Evolutionary conservation across 1,140 invertebrate species (phyloP), one percentile per base, ranked within the genome.

Genomic region (Armadillidium nasatum): DNA sequence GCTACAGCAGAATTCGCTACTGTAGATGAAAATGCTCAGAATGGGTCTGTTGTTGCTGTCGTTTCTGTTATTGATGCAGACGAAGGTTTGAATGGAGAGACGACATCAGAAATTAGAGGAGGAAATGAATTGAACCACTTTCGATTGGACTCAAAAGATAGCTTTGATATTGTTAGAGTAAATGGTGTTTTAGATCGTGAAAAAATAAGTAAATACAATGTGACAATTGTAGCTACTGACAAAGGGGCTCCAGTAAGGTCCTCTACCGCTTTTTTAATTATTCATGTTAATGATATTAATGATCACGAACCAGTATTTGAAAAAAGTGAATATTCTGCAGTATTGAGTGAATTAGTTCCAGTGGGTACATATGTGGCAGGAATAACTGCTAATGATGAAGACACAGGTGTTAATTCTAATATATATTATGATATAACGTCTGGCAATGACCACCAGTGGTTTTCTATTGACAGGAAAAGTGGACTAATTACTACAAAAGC

Each of bases 241-340:
- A 92, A 91, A 84, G 96, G 95, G 0, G 89, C 89, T 22, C 94
- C 94, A 44, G 89, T 92, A 3, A 87, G 93, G 74, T 93, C 91
- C n/a, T 89, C 92, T 0, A 92, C 91, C 0, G 90, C 92, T 13
- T 92, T 95, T 85, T 87, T 97, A 73, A 91, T 94, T 21, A 94
- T 98, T 84, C 89, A 93, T 82, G 93, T 99, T 0, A 96, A 96
- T 84, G 96, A 98, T 84, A 92, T 94, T 0, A 97, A 97, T 85
- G 95, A 98, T 84, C 94, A 95, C 84, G 93, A 95, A 82, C 94
- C 94, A 0, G 93, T 94, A 4, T 97, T 97, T 83, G 93, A 95
- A 84, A 94, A 96, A 84, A 94, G 91, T 75, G 93, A 95, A 84
- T 97, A 96, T 85, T 92, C 93, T 0, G 90, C 93, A 0, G 89